A percentile compares a stretch with the other conserved stretches of the same genome.
Evolutionary conservation across 2,113 vertebrate species (phyloP).

Genomic region (Pteropus alecto): DNA sequence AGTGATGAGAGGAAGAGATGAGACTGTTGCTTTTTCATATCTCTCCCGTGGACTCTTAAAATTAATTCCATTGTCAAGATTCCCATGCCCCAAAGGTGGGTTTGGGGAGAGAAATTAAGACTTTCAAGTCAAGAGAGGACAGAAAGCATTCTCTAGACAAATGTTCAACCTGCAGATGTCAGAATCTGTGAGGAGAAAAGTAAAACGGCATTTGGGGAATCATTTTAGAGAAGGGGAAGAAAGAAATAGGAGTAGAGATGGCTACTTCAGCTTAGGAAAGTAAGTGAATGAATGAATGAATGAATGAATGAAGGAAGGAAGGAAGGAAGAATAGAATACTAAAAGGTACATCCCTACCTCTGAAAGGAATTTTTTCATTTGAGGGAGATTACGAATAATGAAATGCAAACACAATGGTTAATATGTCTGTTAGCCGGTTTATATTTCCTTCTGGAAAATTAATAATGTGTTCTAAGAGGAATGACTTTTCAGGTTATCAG

Average conservation of each 20-base stretch:
- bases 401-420: slow-evolving; percentile 64
- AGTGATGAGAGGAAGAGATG: not conserved
- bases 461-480: not conserved
- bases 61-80: slow-evolving; percentile 27
- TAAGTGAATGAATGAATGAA: not conserved
- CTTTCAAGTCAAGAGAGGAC: slow-evolving; percentile 22
- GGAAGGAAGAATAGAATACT: not conserved
- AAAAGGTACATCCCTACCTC: slow-evolving; percentile 60
- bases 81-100: not conserved
- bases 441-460: slow-evolving; percentile 25
- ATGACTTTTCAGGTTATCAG: not conserved
- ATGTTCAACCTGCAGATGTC: not conserved
- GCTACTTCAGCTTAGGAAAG: not conserved
- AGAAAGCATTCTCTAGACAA: not conserved
- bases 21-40: not conserved
- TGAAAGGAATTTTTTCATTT: slow-evolving; percentile 74
- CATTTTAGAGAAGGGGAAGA: not conserved
- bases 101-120: slow-evolving; percentile 38
- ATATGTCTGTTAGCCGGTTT: slow-evolving; percentile 40
- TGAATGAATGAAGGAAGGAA: too few species aligned
- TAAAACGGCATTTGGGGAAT: not conserved
- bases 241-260: not conserved
- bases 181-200: not conserved
- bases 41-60: slow-evolving; percentile 31
- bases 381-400: slow-evolving; percentile 68